A percentile compares a stretch with the other conserved stretches of the same genome.
phyloP scores from a whole-genome alignment of 1,140 invertebrate species.

The Sitophilus oryzae region DNA sequence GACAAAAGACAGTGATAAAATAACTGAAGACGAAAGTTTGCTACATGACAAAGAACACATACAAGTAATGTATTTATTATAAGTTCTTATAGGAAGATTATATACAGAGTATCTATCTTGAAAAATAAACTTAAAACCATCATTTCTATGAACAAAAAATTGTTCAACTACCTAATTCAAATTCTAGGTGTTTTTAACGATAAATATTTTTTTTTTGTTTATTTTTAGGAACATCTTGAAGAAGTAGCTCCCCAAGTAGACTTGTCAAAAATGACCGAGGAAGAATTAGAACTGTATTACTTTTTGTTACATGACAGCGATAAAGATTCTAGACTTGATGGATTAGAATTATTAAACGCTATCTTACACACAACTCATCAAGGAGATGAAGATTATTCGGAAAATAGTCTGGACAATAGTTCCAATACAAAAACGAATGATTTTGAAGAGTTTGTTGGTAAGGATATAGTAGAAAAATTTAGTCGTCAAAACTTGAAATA shows the following conservation, averaged over 20 bases:
- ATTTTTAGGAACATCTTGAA: conserved; percentile 66
- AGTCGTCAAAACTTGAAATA: too few relatives aligned
- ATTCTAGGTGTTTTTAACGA: too few relatives aligned
- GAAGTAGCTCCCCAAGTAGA: conserved; percentile 50
- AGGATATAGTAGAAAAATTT: conserved; percentile 11
- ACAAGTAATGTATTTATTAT: conserved; percentile 35
- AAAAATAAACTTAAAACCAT: too few relatives aligned
- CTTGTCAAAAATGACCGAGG: conserved; percentile 59
- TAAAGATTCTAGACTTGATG: conserved; percentile 73
- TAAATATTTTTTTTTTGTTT: too few relatives aligned
- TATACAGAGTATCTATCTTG: too few relatives aligned
- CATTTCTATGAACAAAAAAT: too few relatives aligned
- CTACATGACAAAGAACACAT: conserved; percentile 63
- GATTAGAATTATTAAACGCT: conserved; percentile 68
- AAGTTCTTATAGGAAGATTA: too few relatives aligned
- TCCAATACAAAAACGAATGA: conserved; percentile 29
- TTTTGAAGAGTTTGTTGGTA: conserved; percentile 49
- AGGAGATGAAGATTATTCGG: conserved; percentile 29
- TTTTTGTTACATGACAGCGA: conserved; percentile 74
- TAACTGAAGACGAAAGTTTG: conserved; percentile 60
- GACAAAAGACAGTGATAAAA: conserved; percentile 45
- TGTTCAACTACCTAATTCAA: too few relatives aligned
- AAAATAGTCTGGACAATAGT: conserved; percentile 27
- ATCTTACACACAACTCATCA: conserved; percentile 58
- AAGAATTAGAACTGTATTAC: conserved; percentile 65